Evolutionary conservation across 2,113 vertebrate species (phyloP).

Genomic region (Corvus cornix): DNA sequence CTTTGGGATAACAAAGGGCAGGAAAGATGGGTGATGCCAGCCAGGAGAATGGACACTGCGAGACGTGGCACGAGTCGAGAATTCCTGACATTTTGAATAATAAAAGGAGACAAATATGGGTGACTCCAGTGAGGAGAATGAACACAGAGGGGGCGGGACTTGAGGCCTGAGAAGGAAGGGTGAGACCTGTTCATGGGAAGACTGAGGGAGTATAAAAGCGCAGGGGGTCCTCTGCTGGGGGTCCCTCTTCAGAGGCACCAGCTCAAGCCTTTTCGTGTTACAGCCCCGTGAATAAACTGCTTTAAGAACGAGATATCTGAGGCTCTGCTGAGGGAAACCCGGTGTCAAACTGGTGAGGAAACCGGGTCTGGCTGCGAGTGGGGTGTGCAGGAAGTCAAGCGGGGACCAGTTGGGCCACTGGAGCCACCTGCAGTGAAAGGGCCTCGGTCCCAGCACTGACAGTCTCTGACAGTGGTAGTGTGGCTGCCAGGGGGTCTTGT

Average conservation of each 20-base stretch:
- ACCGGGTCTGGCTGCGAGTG: background rate
- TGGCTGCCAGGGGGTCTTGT: background rate
- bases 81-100: background rate
- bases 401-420: background rate
- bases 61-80: rapidly evolving
- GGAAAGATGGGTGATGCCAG: background rate
- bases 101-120: too few relatives aligned
- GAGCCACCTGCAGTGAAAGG: background rate
- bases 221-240: rapidly evolving
- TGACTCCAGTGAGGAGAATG: background rate
- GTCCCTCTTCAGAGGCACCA: background rate
- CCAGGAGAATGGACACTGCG: background rate
- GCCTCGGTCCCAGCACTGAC: background rate
- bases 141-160: background rate
- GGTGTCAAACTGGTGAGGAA: background rate
- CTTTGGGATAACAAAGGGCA: background rate
- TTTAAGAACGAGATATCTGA: too few relatives aligned
- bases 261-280: rapidly evolving
- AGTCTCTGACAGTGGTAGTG: background rate
- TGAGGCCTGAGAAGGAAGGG: background rate
- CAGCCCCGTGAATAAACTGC: background rate
- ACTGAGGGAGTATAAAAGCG: too few relatives aligned
- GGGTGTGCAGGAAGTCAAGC: background rate
- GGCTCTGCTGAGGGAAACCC: background rate
- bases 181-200: background rate